Conservation (phyloP, 2,113 vertebrate species). For the Thomomys bottae region DNA sequence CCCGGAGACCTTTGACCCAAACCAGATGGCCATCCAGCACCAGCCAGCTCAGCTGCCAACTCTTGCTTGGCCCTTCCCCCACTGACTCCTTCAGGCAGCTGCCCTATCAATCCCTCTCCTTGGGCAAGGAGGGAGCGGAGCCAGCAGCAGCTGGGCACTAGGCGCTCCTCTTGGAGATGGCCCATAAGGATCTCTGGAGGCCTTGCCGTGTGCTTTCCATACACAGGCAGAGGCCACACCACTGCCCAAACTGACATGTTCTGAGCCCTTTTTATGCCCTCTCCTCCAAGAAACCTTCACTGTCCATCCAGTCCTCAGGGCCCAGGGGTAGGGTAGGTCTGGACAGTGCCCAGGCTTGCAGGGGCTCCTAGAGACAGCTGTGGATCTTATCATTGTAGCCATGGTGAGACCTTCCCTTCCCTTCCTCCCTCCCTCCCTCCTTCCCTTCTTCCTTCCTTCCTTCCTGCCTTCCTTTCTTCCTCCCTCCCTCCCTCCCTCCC, state of each 20-base stretch:
- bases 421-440: too few relatives aligned
- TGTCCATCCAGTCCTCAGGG: too few relatives aligned
- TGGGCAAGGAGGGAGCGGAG: too few relatives aligned
- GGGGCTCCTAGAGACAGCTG: neutral
- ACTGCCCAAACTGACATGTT: too few relatives aligned
- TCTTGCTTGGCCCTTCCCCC: neutral
- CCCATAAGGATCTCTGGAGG: slow-evolving; percentile 21
- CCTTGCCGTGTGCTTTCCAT: neutral
- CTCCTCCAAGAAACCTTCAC: too few relatives aligned
- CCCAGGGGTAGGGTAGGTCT: too few relatives aligned
- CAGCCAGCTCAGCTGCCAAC: slow-evolving; percentile 28
- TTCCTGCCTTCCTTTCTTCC: neutral
- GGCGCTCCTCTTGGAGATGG: slow-evolving; percentile 42
- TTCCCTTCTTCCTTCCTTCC: neutral
- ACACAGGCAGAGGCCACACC: too few relatives aligned
- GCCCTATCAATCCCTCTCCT: slow-evolving; percentile 64
- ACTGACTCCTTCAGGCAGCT: slow-evolving; percentile 53
- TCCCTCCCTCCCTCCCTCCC: too few relatives aligned
- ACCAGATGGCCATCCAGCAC: slow-evolving; percentile 69
- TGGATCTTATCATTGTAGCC: neutral
- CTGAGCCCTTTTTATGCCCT: too few relatives aligned
- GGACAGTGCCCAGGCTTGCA: neutral
- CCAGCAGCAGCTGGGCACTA: neutral
- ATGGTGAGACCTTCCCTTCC: slow-evolving; percentile 25
- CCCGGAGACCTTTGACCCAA: slow-evolving; percentile 78